Evolutionary conservation across 2,797 vertebrate species (phyloP), one percentile per base, ranked within the genome.

Genomic region (Tolypeutes matacus): DNA sequence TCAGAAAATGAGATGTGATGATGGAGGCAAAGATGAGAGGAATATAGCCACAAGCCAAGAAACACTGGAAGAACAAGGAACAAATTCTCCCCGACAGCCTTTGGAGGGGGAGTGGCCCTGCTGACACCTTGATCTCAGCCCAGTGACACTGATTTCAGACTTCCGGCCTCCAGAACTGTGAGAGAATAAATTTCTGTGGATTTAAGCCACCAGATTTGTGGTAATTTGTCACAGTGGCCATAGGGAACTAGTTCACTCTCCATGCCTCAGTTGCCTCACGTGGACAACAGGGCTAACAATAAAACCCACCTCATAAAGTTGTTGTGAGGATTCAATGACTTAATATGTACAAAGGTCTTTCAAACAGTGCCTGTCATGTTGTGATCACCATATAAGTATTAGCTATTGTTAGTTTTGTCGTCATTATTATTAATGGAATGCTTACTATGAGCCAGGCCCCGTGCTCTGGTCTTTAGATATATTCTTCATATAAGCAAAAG

Each of bases 161-260:
- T 75, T 91, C 64, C 27, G 53, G 46, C 23, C 69, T 73, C 67
- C n/a, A 88, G 25, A 90, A 86, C n/a, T n/a, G n/a, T n/a, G n/a
- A n/a, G n/a, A n/a, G n/a, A n/a, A n/a, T n/a, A n/a, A n/a, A n/a
- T n/a, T 13, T 56, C 21, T 81, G 51, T 84, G 69, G 39, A 92
- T 91, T 78, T 80, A 93, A 93, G 25, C 31, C 53, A 76, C 65
- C 8, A 53, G 76, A 5, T 64, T 70, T 89, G 42, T 51, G 34
- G 20, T 25, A 91, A 87, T 94, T 86, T 73, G 8, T 86, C 86
- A 73, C 18, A 83, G 23, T 7, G 58, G 60, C 62, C 51, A 39
- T 36, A 69, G 46, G 39, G 93, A 93, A 36, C 49, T 27, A 73
- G 46, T 67, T 58, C 2, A 23, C 2, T 87, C 31, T 73, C 31